Percentiles rank a stretch among this genome's conserved stretches.
phyloP scores from a whole-genome alignment of 2,888 invertebrate species.

The Rosalia funebris region DNA sequence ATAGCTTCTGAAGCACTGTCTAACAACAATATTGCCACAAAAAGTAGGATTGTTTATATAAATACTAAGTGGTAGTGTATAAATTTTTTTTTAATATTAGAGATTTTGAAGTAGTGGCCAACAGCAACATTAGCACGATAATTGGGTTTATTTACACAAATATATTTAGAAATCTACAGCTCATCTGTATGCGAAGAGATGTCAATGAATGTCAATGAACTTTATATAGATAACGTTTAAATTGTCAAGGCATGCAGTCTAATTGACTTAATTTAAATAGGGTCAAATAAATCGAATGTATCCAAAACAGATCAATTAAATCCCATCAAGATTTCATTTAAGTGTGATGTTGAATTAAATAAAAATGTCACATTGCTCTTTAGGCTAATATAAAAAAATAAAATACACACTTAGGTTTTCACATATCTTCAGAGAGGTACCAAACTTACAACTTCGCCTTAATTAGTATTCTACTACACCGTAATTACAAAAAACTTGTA shows the following conservation, averaged over 20 bases:
- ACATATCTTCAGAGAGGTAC: conserved; percentile 10
- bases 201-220: conserved; percentile 41
- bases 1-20: too few relatives aligned
- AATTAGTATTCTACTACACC: conserved; percentile 29
- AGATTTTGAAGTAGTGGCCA: not conserved
- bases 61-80: too few relatives aligned
- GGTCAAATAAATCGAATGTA: conserved; percentile 43
- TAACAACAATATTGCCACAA: too few relatives aligned
- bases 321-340: conserved; percentile 43
- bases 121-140: not conserved
- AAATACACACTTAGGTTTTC: not conserved
- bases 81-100: not conserved
- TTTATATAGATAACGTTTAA: conserved; percentile 18
- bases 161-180: conserved; percentile 15
- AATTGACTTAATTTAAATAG: conserved; percentile 54
- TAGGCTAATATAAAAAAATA: not conserved
- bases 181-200: conserved; percentile 24
- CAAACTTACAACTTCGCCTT: conserved; percentile 15
- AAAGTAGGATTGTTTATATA: too few relatives aligned
- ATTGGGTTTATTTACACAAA: conserved; percentile 11
- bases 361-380: not conserved
- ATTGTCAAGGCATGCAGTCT: conserved; percentile 27
- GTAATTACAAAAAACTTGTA: conserved; percentile 46
- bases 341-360: conserved; percentile 9
- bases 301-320: conserved; percentile 40